Evolutionary conservation across 2,888 invertebrate species (phyloP), one percentile per base, ranked within the genome.

Genomic region (Ormyrus pomaceus): DNA sequence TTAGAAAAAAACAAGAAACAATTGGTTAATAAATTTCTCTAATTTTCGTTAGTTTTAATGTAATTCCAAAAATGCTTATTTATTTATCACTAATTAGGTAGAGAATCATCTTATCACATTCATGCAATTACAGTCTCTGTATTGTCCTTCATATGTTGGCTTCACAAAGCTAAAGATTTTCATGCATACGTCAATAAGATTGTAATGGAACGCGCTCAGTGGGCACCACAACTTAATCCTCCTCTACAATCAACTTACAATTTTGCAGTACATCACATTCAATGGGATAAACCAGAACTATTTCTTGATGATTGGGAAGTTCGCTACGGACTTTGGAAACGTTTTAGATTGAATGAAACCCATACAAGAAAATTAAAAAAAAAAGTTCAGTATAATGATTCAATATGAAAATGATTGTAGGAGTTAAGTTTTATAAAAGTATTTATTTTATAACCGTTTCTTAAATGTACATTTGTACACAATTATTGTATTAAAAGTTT

Each of bases 261-360:
- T 56, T 92, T 93, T 71, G 92, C 92, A 0, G 89, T 91, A 11
- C 92, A 93, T 84, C 93, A 93, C 78, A 90, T 93, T 2, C 91
- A 92, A 0, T 93, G 93, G 93, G 92, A 93, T 84, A 94, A 93
- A 78, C 92, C 93, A 0, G 93, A 93, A 6, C 87, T 94, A 11
- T 94, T 93, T 86, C 93, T 94, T 80, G 92, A 94, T 81, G 94
- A 94, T 85, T 94, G 94, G 94, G 94, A 94, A 85, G 91, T 93
- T 4, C 91, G 94, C 53, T 94, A 93, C 82, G 93, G 93, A 0
- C 86, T 94, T 6, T 94, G 94, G 94, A 94, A 93, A 86, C 93
- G 91, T 89, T 92, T 94, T 90, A 86, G 92, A 5, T 59, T 84
- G 5, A 61, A 77, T 45, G 19, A 53, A 48, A 34, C 34, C 4